phyloP scores from a whole-genome alignment of 2,113 vertebrate species.

The Bos taurus region ARS-UCD2.0 NC_037338.1:50843001-50843500 shows the following conservation, averaged over 20 bases:
- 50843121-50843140: background rate
- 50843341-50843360: background rate
- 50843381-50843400: background rate
- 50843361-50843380: slow-evolving; percentile 10
- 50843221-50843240: background rate
- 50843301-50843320: background rate
- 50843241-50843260: background rate
- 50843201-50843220: accelerated
- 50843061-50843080: too few species aligned
- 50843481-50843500: background rate
- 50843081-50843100: background rate
- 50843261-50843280: background rate
- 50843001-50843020: too few species aligned
- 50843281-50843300: background rate
- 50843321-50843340: background rate
- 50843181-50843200: background rate
- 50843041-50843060: too few species aligned
- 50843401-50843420: background rate
- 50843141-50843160: background rate
- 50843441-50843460: background rate
- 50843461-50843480: background rate
- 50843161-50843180: background rate
- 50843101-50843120: background rate
- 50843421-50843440: background rate
- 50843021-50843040: too few species aligned